Conservation (phyloP, 2,888 invertebrate genomes). For the Epinotia brunnichana region DNA sequence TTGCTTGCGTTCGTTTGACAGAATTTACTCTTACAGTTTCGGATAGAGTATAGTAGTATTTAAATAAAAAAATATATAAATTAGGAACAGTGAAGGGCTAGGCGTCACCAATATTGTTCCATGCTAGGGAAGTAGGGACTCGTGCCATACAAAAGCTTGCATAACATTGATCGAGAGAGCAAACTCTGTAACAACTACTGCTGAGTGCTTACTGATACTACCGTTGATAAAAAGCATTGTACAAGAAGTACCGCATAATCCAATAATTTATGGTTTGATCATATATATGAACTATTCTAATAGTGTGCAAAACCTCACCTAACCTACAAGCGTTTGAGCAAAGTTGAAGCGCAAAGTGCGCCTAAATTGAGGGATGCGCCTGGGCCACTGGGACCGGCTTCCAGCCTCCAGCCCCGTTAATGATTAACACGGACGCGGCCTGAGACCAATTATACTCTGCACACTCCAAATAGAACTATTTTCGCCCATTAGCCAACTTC, state of each 20-base stretch:
- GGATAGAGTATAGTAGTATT: no score
- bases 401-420: conserved; percentile 65
- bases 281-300: not conserved
- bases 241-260: not conserved
- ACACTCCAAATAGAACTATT: conserved; percentile 82
- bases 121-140: not conserved
- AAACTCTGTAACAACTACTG: not conserved
- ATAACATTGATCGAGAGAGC: not conserved
- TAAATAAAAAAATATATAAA: not conserved
- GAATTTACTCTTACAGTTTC: no score
- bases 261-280: not conserved
- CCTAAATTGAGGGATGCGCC: conserved; percentile 65
- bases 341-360: conserved; percentile 15
- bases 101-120: no score
- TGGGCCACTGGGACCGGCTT: conserved; percentile 61
- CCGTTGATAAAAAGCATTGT: not conserved
- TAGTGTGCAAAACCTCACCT: conserved; percentile 20
- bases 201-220: not conserved
- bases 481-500: conserved; percentile 82
- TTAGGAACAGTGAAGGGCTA: no score
- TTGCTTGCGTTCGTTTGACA: no score
- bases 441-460: conserved; percentile 77
- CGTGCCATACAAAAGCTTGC: not conserved
- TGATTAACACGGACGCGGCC: conserved; percentile 76
- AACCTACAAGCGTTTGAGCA: not conserved